Conservation (phyloP, 2,797 vertebrate species). For the Amblyraja radiata region DNA sequence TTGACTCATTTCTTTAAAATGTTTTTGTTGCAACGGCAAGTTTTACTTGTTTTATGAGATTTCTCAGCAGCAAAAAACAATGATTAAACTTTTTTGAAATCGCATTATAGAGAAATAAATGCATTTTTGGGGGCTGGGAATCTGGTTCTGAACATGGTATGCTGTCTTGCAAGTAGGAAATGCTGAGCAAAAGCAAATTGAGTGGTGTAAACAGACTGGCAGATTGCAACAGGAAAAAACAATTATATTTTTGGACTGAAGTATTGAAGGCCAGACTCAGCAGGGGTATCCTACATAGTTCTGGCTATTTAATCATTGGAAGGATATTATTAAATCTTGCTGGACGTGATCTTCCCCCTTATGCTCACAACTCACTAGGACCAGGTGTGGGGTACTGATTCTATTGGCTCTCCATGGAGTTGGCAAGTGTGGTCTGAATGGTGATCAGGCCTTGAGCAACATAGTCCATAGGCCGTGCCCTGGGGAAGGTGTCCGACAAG, state of each 20-base stretch:
- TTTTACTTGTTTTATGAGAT: neutral
- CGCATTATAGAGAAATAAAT: no score
- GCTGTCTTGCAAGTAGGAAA: neutral
- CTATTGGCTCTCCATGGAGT: no score
- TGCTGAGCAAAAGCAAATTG: neutral
- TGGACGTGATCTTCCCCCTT: no score
- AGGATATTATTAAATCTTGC: neutral
- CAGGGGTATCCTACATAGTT: neutral
- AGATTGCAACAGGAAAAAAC: neutral
- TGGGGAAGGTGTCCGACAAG: no score
- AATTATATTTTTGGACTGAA: neutral
- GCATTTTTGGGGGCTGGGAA: neutral
- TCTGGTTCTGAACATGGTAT: neutral
- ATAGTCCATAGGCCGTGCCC: no score
- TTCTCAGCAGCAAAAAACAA: neutral
- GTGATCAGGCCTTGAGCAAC: no score
- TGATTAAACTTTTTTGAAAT: neutral
- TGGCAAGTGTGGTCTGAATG: no score
- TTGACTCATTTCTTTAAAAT: neutral
- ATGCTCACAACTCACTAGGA: no score
- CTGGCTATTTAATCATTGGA: neutral
- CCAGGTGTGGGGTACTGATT: no score
- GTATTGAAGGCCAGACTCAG: neutral
- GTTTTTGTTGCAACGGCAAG: neutral
- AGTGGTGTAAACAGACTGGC: neutral